phyloP scores from a whole-genome alignment of 2,797 vertebrate genomes.

The Thripadectes ignobilis region DNA sequence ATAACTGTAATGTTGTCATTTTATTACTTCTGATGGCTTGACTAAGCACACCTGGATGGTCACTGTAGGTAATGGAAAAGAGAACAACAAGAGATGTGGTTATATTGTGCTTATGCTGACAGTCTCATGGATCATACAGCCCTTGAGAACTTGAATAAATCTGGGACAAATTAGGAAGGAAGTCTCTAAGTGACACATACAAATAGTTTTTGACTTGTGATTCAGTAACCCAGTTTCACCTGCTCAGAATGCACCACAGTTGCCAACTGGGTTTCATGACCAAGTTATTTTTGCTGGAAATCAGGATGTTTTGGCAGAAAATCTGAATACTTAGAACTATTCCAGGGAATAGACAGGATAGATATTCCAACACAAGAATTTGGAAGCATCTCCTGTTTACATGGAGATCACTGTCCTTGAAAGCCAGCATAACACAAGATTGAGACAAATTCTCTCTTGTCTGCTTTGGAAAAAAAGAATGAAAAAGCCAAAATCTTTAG shows the following conservation, averaged over 20 bases:
- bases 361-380: neutral
- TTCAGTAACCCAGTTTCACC: neutral
- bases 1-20: neutral
- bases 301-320: neutral
- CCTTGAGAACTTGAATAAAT: neutral
- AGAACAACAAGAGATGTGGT: neutral
- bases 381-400: neutral
- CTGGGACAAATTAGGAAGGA: neutral
- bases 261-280: neutral
- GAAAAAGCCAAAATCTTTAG: fast-evolving
- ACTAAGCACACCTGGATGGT: neutral
- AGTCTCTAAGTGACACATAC: neutral
- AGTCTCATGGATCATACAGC: neutral
- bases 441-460: neutral
- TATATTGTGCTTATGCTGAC: neutral
- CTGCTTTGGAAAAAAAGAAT: neutral
- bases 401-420: neutral
- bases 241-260: fast-evolving
- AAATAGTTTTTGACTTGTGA: neutral
- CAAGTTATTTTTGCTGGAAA: neutral
- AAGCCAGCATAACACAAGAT: neutral
- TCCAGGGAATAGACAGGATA: neutral
- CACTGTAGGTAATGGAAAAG: neutral
- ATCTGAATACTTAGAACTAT: neutral
- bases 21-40: neutral